phyloP scores from a whole-genome alignment of 2,888 invertebrate genomes.

The Pteria penguin region DNA sequence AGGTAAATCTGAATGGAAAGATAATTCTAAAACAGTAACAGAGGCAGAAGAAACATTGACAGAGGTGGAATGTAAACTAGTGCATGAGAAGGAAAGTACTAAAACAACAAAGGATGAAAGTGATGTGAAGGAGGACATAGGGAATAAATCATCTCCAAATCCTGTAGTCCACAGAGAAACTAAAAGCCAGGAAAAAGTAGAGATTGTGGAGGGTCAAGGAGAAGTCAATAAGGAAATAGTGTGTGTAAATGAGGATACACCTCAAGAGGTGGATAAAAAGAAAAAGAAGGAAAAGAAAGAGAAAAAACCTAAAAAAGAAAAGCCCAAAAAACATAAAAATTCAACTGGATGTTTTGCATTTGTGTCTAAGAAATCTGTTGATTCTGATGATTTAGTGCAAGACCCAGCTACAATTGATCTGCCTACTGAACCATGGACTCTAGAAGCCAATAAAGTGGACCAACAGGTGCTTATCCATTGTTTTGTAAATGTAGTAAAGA shows the following conservation, averaged over 20 bases:
- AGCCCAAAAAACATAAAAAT: slow-evolving; percentile 23
- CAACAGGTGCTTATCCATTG: slow-evolving; percentile 3
- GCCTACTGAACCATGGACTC: slow-evolving; percentile 30
- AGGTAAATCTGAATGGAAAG: too few relatives aligned
- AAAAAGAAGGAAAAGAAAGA: slow-evolving; percentile 18
- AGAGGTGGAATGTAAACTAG: too few relatives aligned
- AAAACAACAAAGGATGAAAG: too few relatives aligned
- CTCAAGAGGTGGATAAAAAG: slow-evolving; percentile 1
- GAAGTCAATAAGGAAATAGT: neutral
- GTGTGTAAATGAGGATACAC: too few relatives aligned
- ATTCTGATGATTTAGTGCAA: slow-evolving; percentile 23
- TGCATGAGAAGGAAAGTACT: too few relatives aligned
- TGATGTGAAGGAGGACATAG: too few relatives aligned
- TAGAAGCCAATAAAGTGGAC: slow-evolving; percentile 21
- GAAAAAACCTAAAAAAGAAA: slow-evolving; percentile 11
- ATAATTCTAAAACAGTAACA: too few relatives aligned
- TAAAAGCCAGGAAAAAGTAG: neutral
- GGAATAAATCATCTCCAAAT: too few relatives aligned
- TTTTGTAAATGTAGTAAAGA: too few relatives aligned
- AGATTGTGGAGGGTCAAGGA: neutral
- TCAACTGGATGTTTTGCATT: slow-evolving; percentile 36
- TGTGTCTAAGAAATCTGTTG: neutral
- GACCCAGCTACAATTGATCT: slow-evolving; percentile 29
- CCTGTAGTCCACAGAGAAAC: too few relatives aligned
- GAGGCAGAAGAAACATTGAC: too few relatives aligned